Evolutionary conservation across 2,797 vertebrate genomes (phyloP).

Genomic region (Capromys pilorides): DNA sequence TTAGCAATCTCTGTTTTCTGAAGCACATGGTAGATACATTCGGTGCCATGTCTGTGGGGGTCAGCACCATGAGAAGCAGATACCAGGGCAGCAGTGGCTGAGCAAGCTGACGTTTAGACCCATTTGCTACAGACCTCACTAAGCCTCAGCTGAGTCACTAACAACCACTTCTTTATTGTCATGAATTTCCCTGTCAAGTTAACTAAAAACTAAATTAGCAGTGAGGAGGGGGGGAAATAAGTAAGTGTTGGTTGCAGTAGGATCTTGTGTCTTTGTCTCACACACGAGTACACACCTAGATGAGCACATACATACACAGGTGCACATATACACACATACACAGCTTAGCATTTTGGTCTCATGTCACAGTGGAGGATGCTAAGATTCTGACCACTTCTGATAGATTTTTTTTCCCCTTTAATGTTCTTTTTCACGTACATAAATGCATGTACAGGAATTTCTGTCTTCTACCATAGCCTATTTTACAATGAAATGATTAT

Average conservation of each 20-base stretch:
- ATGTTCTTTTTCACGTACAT: not conserved
- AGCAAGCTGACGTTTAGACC: not conserved
- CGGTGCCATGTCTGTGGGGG: not conserved
- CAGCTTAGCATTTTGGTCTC: not conserved
- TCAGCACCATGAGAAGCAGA: not conserved
- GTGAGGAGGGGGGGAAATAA: rapidly evolving
- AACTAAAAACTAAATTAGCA: not conserved
- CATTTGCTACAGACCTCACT: not conserved
- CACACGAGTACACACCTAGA: not conserved
- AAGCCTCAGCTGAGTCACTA: not conserved
- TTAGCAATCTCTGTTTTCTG: not conserved
- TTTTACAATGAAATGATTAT: not conserved
- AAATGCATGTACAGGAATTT: too few relatives aligned
- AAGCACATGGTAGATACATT: not conserved
- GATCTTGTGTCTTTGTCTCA: too few relatives aligned
- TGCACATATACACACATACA: not conserved
- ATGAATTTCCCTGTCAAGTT: not conserved
- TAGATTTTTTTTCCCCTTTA: not conserved
- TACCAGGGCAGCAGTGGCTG: not conserved
- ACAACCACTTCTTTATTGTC: not conserved
- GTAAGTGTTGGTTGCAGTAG: too few relatives aligned
- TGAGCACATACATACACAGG: not conserved
- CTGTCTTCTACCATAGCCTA: not conserved
- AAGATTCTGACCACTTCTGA: not conserved
- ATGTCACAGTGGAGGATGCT: not conserved